These are phyloP conservation scores for Crioceris asparagi DNA, from an alignment of 2,888 invertebrate genomes.

Conservation along the genomic window DNA sequence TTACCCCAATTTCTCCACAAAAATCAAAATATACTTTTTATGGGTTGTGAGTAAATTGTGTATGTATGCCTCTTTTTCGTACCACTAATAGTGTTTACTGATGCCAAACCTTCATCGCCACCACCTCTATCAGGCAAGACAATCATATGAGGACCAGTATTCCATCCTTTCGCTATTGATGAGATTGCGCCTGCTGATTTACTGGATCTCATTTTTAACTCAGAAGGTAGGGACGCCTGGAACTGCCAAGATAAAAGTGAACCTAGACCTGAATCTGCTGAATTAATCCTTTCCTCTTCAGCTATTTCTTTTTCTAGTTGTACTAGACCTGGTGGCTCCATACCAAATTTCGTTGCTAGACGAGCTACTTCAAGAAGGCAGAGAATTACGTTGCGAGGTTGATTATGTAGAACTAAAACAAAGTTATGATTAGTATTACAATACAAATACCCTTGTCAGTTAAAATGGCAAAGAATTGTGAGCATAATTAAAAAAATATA, in stretches of 20 bases:
- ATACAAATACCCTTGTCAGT: no score
- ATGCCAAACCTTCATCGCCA: constrained; percentile 13
- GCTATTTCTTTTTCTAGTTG: constrained; percentile 80
- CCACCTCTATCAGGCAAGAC: constrained; percentile 22
- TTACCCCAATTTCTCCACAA: no score
- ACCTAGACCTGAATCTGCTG: constrained; percentile 53
- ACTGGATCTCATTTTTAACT: constrained; percentile 42
- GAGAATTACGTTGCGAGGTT: constrained; percentile 73
- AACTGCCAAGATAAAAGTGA: constrained; percentile 60
- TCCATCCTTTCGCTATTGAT: constrained; percentile 26
- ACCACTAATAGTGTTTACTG: constrained; percentile 31
- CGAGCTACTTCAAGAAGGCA: constrained; percentile 79
- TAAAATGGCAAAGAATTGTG: constrained; percentile 1
- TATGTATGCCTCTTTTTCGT: no score
- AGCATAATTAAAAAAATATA: no score
- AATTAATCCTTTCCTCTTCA: constrained; percentile 60
- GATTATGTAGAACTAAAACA: constrained; percentile 62
- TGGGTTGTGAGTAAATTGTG: no score
- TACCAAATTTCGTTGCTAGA: constrained; percentile 61
- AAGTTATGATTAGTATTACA: not conserved
- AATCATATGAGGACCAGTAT: constrained; percentile 28
- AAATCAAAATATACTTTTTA: no score
- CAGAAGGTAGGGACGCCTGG: constrained; percentile 11
- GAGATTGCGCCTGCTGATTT: constrained; percentile 38
- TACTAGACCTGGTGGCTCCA: constrained; percentile 75